These are phyloP conservation scores for Scelioninae gen. 1 DNA, from an alignment of 2,888 invertebrate species.

Conservation along the genomic window DNA sequence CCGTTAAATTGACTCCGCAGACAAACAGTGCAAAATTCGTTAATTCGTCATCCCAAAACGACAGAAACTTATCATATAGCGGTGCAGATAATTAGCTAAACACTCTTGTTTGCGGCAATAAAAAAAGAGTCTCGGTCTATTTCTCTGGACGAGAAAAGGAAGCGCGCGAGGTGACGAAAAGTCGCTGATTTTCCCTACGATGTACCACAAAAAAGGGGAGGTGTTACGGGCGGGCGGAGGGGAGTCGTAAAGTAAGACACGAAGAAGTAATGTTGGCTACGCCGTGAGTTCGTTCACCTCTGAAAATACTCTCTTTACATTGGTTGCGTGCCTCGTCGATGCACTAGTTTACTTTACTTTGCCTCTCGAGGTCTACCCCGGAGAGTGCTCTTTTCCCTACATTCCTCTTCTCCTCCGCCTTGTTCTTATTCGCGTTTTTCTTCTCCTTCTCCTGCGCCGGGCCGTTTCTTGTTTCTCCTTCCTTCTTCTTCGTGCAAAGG, in stretches of 20 bases:
- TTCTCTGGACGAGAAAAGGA: conserved; percentile 61
- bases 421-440: conserved; percentile 60
- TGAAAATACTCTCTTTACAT: conserved; percentile 83
- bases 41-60: too few relatives aligned
- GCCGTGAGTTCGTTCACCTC: conserved; percentile 81
- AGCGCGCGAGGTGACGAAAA: conserved; percentile 67
- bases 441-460: conserved; percentile 43
- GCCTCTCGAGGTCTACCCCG: conserved; percentile 66
- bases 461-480: conserved; percentile 41
- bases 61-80: too few relatives aligned
- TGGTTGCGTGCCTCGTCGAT: conserved; percentile 80
- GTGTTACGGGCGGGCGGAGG: conserved; percentile 37
- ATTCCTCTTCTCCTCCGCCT: conserved; percentile 61
- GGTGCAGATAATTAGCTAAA: too few relatives aligned
- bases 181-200: conserved; percentile 70
- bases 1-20: too few relatives aligned
- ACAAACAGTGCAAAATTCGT: too few relatives aligned
- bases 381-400: conserved; percentile 57
- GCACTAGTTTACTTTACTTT: conserved; percentile 72
- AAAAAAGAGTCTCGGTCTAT: conserved; percentile 28
- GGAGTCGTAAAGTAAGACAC: conserved; percentile 72
- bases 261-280: conserved; percentile 67
- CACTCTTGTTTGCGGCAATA: too few relatives aligned
- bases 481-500: conserved; percentile 50
- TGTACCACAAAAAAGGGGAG: conserved; percentile 52